Evolutionary conservation across 2,888 invertebrate genomes (phyloP).

Genomic region (Camponotus fellah): DNA sequence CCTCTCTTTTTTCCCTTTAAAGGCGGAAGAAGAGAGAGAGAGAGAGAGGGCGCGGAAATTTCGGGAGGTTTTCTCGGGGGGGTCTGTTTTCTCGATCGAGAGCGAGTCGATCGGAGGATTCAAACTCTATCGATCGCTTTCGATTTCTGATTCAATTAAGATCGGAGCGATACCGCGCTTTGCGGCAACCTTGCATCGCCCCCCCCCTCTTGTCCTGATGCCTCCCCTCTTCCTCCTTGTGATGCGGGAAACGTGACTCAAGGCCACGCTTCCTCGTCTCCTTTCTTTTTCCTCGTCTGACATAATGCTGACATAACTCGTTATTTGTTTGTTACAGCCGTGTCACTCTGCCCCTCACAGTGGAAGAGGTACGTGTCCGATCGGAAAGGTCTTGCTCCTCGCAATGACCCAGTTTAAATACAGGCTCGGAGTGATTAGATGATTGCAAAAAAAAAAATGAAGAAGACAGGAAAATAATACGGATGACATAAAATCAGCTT

Average conservation of each 20-base stretch:
- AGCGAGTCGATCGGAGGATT: not conserved
- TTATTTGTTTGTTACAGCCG: conserved; percentile 91
- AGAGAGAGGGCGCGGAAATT: not conserved
- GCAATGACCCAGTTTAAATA: conserved; percentile 63
- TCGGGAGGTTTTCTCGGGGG: too few relatives aligned
- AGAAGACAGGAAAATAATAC: conserved; percentile 29
- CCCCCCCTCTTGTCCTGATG: too few relatives aligned
- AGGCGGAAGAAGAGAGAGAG: not conserved
- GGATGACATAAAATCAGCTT: conserved; percentile 34
- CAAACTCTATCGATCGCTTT: conserved; percentile 15
- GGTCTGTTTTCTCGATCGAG: too few relatives aligned
- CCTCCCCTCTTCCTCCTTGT: not conserved
- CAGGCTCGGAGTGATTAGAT: conserved; percentile 38
- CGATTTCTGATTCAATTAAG: conserved; percentile 32
- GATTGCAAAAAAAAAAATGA: conserved; percentile 50
- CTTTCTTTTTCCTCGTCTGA: not conserved
- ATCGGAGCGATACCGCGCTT: not conserved
- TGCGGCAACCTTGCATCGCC: not conserved
- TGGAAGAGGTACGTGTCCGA: conserved; percentile 94
- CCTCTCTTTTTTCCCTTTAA: conserved; percentile 3
- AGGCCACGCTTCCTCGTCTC: conserved; percentile 63
- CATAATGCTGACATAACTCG: conserved; percentile 62
- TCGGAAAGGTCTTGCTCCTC: conserved; percentile 63
- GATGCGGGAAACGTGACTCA: conserved; percentile 59
- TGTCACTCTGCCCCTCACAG: conserved; percentile 97